Percentiles rank a stretch among this genome's conserved stretches.
phyloP scores from a whole-genome alignment of 2,113 vertebrate genomes.

The Esox niger region DNA sequence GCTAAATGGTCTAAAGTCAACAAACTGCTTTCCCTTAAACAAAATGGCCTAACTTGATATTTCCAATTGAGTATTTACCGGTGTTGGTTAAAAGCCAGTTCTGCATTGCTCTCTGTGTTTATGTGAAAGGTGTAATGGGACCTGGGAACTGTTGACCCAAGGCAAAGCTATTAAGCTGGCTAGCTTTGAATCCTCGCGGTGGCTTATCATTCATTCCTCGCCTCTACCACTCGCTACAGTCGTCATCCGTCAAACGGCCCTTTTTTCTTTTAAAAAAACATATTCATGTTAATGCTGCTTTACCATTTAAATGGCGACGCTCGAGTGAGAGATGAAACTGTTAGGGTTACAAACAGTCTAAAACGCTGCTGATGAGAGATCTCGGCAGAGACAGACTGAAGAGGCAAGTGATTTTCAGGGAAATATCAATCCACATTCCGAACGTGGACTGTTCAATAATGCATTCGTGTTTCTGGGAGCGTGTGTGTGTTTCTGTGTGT shows the following conservation, averaged over 20 bases:
- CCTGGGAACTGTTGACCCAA: constrained; percentile 59
- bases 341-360: not conserved
- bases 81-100: not conserved
- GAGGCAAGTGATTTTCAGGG: not conserved
- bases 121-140: constrained; percentile 27
- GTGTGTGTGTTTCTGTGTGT: no score
- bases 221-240: constrained; percentile 50
- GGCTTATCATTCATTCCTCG: constrained; percentile 38
- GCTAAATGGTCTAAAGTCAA: no score
- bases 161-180: constrained; percentile 56
- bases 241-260: constrained; percentile 51
- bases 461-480: not conserved
- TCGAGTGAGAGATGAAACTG: not conserved
- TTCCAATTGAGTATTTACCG: not conserved
- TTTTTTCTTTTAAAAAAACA: no score
- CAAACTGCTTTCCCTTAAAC: no score
- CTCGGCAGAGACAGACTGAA: not conserved
- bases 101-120: not conserved
- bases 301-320: not conserved
- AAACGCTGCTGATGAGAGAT: not conserved
- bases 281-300: no score
- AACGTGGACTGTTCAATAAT: no score
- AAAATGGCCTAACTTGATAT: no score
- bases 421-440: no score
- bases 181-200: constrained; percentile 67